These are phyloP conservation scores for Xestoiulus laeticollis DNA, from an alignment of 2,888 invertebrate genomes.

Conservation along the genomic window DNA sequence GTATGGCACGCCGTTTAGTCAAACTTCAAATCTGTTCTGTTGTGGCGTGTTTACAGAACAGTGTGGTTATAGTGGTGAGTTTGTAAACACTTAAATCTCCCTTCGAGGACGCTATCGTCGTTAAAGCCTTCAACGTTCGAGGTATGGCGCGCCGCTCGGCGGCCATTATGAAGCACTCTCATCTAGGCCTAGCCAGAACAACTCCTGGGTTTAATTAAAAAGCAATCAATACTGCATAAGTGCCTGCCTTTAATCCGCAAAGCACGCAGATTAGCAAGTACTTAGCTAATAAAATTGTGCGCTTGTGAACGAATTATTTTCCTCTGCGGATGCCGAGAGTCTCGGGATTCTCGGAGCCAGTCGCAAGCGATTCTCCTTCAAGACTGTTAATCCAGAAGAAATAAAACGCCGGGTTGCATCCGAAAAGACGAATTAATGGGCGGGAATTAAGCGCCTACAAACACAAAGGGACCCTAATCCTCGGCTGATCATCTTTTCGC, in stretches of 20 bases:
- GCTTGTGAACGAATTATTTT: background rate
- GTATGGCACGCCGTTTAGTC: too few species aligned
- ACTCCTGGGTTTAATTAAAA: slow-evolving; percentile 28
- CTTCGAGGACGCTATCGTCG: too few species aligned
- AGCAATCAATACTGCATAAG: slow-evolving; percentile 37
- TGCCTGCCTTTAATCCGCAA: slow-evolving; percentile 32
- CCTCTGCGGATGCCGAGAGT: background rate
- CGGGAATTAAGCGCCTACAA: background rate
- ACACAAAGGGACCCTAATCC: slow-evolving; percentile 16
- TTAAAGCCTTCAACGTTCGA: background rate
- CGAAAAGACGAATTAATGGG: slow-evolving; percentile 20
- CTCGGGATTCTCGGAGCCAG: background rate
- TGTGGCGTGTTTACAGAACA: too few species aligned
- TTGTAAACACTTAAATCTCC: too few species aligned
- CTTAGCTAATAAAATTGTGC: slow-evolving; percentile 17
- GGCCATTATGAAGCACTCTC: background rate
- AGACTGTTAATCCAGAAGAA: slow-evolving; percentile 5
- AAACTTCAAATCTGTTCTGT: too few species aligned
- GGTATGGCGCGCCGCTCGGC: background rate
- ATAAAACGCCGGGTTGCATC: slow-evolving; percentile 10
- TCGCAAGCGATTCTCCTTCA: background rate
- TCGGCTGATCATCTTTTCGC: slow-evolving; percentile 10
- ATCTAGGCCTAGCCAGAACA: background rate
- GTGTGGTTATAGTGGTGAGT: too few species aligned
- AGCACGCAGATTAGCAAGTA: slow-evolving; percentile 26